These are phyloP conservation scores for Apocheima hispidaria DNA, from an alignment of 2,888 invertebrate genomes.

Conservation along the genomic window DNA sequence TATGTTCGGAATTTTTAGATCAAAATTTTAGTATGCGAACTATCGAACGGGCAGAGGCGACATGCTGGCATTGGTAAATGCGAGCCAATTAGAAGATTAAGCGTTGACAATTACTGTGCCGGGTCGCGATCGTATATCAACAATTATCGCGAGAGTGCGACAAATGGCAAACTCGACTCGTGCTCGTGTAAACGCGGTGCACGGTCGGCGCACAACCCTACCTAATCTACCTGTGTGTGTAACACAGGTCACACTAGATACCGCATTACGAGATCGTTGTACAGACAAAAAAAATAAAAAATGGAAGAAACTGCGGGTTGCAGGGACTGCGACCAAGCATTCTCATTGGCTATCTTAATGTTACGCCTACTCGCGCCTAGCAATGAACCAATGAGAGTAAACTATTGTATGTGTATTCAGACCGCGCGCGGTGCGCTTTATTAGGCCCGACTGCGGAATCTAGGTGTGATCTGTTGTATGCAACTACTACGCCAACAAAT, in stretches of 20 bases:
- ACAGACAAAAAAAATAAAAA: no score
- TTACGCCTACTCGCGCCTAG: no score
- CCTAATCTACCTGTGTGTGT: conserved; percentile 1
- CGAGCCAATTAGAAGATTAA: conserved; percentile 86
- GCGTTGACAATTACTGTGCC: conserved; percentile 85
- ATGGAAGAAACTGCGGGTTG: no score
- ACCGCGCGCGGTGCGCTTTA: no score
- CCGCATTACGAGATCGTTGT: no score
- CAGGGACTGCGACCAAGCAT: no score
- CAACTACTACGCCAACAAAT: conserved; percentile 1
- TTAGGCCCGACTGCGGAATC: no score
- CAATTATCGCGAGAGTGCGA: conserved; percentile 85
- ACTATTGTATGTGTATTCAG: no score
- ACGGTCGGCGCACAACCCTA: conserved; percentile 42
- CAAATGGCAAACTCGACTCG: conserved; percentile 75
- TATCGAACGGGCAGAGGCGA: conserved; percentile 69
- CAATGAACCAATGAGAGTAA: no score
- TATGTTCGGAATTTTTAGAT: conserved; percentile 54
- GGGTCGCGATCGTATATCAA: conserved; percentile 86
- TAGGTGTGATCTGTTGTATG: no score
- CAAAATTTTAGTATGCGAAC: conserved; percentile 62
- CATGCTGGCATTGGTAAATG: conserved; percentile 84
- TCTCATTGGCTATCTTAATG: no score
- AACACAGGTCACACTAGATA: no score
- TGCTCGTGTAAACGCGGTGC: conserved; percentile 72